phyloP scores from a whole-genome alignment of 2,888 invertebrate genomes.

The Proisotoma minuta region DNA sequence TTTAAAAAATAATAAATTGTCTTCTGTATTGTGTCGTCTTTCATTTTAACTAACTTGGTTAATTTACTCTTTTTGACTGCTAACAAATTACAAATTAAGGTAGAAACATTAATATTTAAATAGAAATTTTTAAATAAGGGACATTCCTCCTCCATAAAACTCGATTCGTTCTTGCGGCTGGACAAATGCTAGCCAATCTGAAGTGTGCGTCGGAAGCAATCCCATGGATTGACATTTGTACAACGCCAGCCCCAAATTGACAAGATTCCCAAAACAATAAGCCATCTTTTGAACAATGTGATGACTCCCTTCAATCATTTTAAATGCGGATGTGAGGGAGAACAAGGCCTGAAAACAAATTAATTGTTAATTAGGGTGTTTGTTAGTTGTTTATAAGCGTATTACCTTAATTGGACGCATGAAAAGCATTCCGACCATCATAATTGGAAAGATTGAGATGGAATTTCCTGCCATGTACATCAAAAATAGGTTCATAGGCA shows the following conservation, averaged over 20 bases:
- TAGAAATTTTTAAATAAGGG: constrained; percentile 59
- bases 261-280: constrained; percentile 86
- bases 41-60: too few species aligned
- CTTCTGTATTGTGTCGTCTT: too few species aligned
- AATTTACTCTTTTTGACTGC: too few species aligned
- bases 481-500: constrained; percentile 97
- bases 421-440: constrained; percentile 99
- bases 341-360: constrained; percentile 60
- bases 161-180: constrained; percentile 81
- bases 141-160: constrained; percentile 77
- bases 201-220: constrained; percentile 88
- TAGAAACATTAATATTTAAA: neutral
- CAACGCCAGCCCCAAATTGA: constrained; percentile 82
- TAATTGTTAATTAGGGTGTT: too few species aligned
- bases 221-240: constrained; percentile 99
- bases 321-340: constrained; percentile 61
- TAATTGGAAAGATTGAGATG: constrained; percentile 98
- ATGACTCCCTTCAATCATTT: constrained; percentile 88
- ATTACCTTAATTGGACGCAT: constrained; percentile 79
- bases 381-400: neutral
- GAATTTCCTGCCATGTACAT: constrained; percentile 99
- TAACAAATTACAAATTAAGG: constrained; percentile 2
- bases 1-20: too few species aligned
- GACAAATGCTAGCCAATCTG: constrained; percentile 97
- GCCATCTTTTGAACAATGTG: constrained; percentile 86